phyloP scores from a whole-genome alignment of 2,888 invertebrate genomes.

The Carpatolechia fugitivella region DNA sequence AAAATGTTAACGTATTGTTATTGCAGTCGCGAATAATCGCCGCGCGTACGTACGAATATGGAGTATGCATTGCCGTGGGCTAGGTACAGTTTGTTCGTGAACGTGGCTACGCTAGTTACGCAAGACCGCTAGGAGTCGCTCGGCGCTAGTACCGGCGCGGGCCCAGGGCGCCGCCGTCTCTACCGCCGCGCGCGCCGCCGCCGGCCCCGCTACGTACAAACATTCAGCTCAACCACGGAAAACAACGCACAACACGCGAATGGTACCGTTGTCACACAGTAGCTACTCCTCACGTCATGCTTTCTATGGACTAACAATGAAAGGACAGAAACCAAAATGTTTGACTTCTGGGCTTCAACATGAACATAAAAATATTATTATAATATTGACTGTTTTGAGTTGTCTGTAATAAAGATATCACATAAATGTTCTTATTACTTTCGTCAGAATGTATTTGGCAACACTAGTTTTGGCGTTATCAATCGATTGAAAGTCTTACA shows the following conservation, averaged over 20 bases:
- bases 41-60: conserved; percentile 15
- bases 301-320: too few species aligned
- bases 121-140: background rate
- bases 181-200: conserved; percentile 56
- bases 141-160: conserved; percentile 66
- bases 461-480: too few species aligned
- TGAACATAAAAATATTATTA: too few species aligned
- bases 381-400: too few species aligned
- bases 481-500: too few species aligned
- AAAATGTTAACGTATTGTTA: conserved; percentile 26
- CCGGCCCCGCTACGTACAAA: conserved; percentile 50
- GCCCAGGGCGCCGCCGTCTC: conserved; percentile 52
- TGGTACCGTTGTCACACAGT: conserved; percentile 15
- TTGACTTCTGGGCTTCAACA: too few species aligned
- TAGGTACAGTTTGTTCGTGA: conserved; percentile 20
- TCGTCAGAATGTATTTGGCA: too few species aligned
- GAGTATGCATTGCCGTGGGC: conserved; percentile 1
- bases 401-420: too few species aligned
- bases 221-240: conserved; percentile 16
- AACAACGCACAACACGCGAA: too few species aligned
- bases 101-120: conserved; percentile 23
- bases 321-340: too few species aligned
- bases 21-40: conserved; percentile 15
- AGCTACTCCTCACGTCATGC: too few species aligned
- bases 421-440: too few species aligned